Base-by-base conservation (phyloP, 2,113 vertebrate genomes). In the Rafetus swinhoei region DNA sequence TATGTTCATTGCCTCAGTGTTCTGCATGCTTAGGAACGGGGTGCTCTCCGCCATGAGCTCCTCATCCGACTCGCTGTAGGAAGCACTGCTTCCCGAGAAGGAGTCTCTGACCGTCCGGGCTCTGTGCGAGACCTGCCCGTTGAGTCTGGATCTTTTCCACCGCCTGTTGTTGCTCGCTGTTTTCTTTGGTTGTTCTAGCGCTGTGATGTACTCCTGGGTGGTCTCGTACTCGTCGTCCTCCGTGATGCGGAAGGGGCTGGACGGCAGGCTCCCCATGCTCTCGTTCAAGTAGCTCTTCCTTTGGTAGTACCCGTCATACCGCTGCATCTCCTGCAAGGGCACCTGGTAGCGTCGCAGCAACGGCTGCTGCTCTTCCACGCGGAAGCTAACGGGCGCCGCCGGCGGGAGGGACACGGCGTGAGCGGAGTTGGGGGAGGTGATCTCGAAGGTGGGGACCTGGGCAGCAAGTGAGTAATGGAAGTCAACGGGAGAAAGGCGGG, bases 221-320 rank as follows among this genome's bases (percentile, higher is more conserved):
- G 99, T 99, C 98, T 99, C 99, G 25, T 99, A 99, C 96, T 99
- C 99, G 59, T 99, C 99, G 5, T 99, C 99, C 97, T 99, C 98
- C 0, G 98, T 98, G 98, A 99, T 99, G 97, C 98, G 98, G 97
- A 99, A 99, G 87, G 99, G 99, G 97, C 99, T 99, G 97, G 99
- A 98, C 76, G 99, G 99, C 96, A 99, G 98, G 97, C 99, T 99
- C 92, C 99, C 99, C 93, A 99, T 98, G 98, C 99, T 99, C 98
- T 99, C 98, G 1, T 99, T 98, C 74, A 99, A 98, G 97, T 99
- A 99, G 97, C 98, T 98, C 93, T 98, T 98, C 92, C 99, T 99
- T 98, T 99, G 98, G 97, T 99, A 98, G 98, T 99, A 99, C 96
- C 98, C 98, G 97, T 99, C 98, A 45, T 99, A 99, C 92, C 98